Conservation (phyloP, 1,140 invertebrate species). For the Cyphomyrmex costatus region DNA sequence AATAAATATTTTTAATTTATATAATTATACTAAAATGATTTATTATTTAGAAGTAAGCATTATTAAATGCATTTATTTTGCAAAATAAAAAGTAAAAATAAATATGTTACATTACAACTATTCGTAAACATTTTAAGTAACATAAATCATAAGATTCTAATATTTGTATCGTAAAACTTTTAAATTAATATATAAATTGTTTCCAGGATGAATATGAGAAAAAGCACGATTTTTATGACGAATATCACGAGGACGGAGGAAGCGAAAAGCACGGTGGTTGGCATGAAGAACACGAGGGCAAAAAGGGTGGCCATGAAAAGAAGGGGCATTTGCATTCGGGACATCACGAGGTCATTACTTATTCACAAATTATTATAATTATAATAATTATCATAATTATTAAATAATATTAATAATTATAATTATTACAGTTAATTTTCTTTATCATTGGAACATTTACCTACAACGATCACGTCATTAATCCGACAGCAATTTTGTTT, state of each 20-base stretch:
- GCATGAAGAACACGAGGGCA: constrained; percentile 87
- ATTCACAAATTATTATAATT: neutral
- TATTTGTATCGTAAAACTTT: neutral
- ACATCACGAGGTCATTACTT: constrained; percentile 83
- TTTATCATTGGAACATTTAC: neutral
- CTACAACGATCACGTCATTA: neutral
- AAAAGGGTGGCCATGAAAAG: constrained; percentile 87
- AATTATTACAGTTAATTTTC: neutral
- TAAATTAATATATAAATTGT: neutral
- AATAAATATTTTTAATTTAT: neutral
- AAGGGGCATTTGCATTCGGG: constrained; percentile 84
- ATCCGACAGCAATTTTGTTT: neutral
- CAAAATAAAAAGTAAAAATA: neutral
- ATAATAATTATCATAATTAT: no score
- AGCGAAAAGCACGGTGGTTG: constrained; percentile 89
- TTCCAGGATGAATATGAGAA: constrained; percentile 90
- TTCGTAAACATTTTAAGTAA: neutral
- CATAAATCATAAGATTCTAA: neutral
- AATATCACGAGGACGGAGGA: constrained; percentile 90
- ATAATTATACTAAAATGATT: neutral
- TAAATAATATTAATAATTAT: no score
- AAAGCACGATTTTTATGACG: constrained; percentile 91
- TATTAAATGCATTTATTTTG: neutral
- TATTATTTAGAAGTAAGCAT: constrained; percentile 5
- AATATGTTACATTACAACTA: no score